Evolutionary conservation across 2,113 vertebrate genomes (phyloP).

Genomic region (Odocoileus virginianus): DNA sequence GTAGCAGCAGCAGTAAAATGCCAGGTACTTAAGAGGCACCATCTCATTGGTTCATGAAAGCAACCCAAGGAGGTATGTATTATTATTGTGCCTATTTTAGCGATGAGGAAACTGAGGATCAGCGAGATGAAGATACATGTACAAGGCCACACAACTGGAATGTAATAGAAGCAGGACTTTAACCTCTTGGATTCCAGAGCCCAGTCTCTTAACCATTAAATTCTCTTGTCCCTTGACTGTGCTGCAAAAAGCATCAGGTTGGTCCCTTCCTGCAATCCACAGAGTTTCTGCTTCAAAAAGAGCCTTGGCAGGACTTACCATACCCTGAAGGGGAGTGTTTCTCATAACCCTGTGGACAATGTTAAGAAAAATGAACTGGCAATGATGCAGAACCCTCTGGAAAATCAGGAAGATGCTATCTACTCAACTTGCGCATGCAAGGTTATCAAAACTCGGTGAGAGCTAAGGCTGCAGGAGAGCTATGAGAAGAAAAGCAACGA

Average conservation of each 20-base stretch:
- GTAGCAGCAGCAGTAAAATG: neutral
- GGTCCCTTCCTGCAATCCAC: neutral
- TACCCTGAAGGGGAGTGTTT: neutral
- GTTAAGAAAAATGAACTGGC: neutral
- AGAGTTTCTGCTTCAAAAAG: neutral
- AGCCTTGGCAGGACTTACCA: neutral
- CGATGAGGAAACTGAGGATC: neutral
- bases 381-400: neutral
- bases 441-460: neutral
- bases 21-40: neutral
- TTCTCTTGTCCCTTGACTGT: neutral
- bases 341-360: neutral
- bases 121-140: neutral
- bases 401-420: neutral
- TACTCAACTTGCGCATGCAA: neutral
- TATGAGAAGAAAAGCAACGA: too few relatives aligned
- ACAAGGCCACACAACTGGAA: neutral
- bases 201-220: fast-evolving
- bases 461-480: neutral
- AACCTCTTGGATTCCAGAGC: neutral
- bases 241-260: neutral
- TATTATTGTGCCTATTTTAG: neutral
- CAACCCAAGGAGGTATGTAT: neutral
- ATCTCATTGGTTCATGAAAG: neutral
- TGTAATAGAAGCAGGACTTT: neutral